A percentile compares a stretch with the other conserved stretches of the same genome.
These are phyloP conservation scores for Cryptophagus acutangulus DNA, from an alignment of 2,888 invertebrate genomes.

Conservation along the genomic window DNA sequence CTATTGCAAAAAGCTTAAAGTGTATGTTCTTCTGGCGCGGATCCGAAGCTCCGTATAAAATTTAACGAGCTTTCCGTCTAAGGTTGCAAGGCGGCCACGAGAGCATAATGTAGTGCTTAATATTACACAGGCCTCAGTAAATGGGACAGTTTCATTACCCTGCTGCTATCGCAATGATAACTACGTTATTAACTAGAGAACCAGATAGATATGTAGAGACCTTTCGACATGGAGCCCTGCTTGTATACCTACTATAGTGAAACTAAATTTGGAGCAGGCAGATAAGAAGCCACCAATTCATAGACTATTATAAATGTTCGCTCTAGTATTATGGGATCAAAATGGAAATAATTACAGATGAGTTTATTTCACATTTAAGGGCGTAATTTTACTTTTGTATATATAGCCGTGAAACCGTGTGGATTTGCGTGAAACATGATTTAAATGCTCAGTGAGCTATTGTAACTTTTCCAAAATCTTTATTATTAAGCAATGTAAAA, in stretches of 20 bases:
- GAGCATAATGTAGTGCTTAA: slow-evolving; percentile 40
- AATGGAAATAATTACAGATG: no score
- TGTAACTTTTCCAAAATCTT: no score
- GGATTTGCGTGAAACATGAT: no score
- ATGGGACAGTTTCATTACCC: slow-evolving; percentile 43
- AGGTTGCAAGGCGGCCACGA: slow-evolving; percentile 27
- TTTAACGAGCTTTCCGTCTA: slow-evolving; percentile 26
- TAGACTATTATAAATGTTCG: no score
- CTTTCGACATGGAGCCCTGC: slow-evolving; percentile 38
- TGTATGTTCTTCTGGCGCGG: slow-evolving; percentile 14
- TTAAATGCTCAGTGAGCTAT: no score
- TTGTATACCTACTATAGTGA: slow-evolving; percentile 29
- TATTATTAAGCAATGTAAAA: no score
- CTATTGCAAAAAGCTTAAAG: slow-evolving; percentile 13
- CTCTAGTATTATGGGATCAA: no score
- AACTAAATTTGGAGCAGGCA: slow-evolving; percentile 24
- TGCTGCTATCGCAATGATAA: slow-evolving; percentile 41
- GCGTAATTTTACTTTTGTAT: no score
- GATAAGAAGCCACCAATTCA: slow-evolving; percentile 26
- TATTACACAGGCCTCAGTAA: slow-evolving; percentile 40
- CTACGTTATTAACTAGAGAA: slow-evolving; percentile 40
- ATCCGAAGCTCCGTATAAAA: slow-evolving; percentile 20
- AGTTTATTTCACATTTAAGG: no score
- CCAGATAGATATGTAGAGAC: slow-evolving; percentile 39
- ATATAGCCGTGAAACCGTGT: no score